Evolutionary conservation across 2,113 vertebrate genomes (phyloP), one percentile per base, ranked within the genome.

Genomic region (Rhegmatorhina hoffmannsi): DNA sequence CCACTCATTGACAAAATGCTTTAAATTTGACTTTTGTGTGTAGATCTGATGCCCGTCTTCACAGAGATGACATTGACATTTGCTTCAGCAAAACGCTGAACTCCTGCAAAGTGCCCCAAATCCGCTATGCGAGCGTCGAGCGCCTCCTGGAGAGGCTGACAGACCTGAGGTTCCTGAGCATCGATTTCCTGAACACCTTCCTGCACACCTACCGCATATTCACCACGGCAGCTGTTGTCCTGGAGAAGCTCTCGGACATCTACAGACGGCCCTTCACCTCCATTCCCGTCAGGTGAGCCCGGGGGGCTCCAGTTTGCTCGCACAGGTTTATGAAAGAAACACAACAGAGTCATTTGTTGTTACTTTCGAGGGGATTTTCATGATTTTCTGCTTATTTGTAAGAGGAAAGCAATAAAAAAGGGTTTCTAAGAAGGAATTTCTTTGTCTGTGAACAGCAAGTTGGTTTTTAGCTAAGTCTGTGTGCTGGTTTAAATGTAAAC

Each of bases 21-120:
- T 24, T 43, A 26, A 68, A 91, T 75, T 84, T 49, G 31, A 18
- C 67, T 95, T 92, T 94, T 79, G 64, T 94, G 67, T 96, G 67
- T 95, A 99, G 99, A 98, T 99, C 99, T 1, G 99, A 99, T 93
- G 97, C 98, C 77, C 99, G 99, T 96, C 99, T 99, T 96, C 99
- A 99, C 97, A 99, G 98, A 97, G 99, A 99, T 90, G 99, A 99
- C 97, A 97, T 98, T 84, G 99, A 99, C 96, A 99, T 99, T 97
- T 99, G 99, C 98, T 99, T 99, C 98, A 99, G 99, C 98, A 99
- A 99, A 98, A 99, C 99, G 25, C 98, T 99, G 96, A 99, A 99
- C 97, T 99, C 99, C 97, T 99, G 99, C 98, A 99, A 99, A 98
- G 99, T 99, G 92, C 99, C 99, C 66, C 99, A 99, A 89, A 99